Percentiles rank a stretch among this genome's conserved stretches.
Evolutionary conservation across 2,888 invertebrate genomes (phyloP).

Genomic region (Cephonodes hylas): DNA sequence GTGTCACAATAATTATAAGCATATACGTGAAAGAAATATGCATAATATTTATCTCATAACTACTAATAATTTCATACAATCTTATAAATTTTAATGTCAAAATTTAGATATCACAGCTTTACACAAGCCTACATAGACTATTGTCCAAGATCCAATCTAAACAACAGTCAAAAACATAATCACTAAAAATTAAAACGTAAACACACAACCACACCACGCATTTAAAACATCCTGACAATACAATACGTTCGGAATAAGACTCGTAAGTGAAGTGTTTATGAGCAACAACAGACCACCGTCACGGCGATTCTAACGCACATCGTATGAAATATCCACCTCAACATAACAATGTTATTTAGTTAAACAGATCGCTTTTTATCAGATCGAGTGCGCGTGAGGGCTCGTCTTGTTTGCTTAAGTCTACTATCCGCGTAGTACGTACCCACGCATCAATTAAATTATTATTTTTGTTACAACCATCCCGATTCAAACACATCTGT

Average conservation of each 20-base stretch:
- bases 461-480: neutral
- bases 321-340: slow-evolving; percentile 39
- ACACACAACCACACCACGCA: neutral
- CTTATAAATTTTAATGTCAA: no score
- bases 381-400: slow-evolving; percentile 11
- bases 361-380: slow-evolving; percentile 55
- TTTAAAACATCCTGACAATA: neutral
- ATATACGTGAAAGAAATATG: no score
- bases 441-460: slow-evolving; percentile 1
- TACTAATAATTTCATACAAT: no score
- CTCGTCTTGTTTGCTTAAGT: neutral
- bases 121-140: no score
- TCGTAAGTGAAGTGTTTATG: slow-evolving; percentile 46
- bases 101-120: no score
- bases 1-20: no score
- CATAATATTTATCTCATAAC: no score
- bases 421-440: neutral
- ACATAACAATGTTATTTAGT: slow-evolving; percentile 50
- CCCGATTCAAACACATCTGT: neutral
- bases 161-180: neutral
- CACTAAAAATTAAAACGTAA: neutral
- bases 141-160: no score
- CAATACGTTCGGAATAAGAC: slow-evolving; percentile 6
- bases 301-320: slow-evolving; percentile 19
- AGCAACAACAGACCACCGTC: slow-evolving; percentile 69